These are phyloP conservation scores for Oligia fasciuncula DNA, from an alignment of 2,888 invertebrate genomes.

Conservation along the genomic window DNA sequence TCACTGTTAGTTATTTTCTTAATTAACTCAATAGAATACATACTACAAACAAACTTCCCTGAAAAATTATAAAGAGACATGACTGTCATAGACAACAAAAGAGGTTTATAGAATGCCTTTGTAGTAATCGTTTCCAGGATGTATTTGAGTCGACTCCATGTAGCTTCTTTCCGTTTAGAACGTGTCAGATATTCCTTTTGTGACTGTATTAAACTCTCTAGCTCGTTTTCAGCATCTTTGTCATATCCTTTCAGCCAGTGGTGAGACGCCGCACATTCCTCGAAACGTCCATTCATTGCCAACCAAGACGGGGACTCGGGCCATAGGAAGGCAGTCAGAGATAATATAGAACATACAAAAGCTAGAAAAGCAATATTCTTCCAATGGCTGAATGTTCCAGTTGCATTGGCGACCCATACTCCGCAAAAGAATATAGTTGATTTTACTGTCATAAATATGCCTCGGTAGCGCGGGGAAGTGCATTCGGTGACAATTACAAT, in stretches of 20 bases:
- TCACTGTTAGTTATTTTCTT: conserved; percentile 68
- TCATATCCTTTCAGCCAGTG: conserved; percentile 74
- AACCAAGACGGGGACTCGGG: conserved; percentile 79
- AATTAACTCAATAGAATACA: conserved; percentile 68
- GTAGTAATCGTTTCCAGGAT: conserved; percentile 63
- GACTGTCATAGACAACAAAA: conserved; percentile 70
- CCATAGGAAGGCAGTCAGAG: conserved; percentile 70
- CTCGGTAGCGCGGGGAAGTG: conserved; percentile 68
- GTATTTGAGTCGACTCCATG: conserved; percentile 58
- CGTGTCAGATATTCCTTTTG: conserved; percentile 67
- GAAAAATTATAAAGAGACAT: conserved; percentile 76
- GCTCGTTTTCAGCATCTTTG: conserved; percentile 69
- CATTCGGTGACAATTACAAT: conserved; percentile 70
- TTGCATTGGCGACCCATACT: conserved; percentile 70
- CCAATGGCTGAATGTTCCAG: conserved; percentile 72
- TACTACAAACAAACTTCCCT: conserved; percentile 75
- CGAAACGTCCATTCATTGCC: conserved; percentile 74
- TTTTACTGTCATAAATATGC: conserved; percentile 70
- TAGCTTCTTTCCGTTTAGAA: conserved; percentile 48
- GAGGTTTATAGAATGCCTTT: conserved; percentile 74
- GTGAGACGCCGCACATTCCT: conserved; percentile 72
- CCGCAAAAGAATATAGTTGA: conserved; percentile 70
- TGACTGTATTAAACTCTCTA: conserved; percentile 70
- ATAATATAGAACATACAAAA: conserved; percentile 64
- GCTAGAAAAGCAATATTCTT: conserved; percentile 69